Percentiles rank a stretch among this genome's conserved stretches.
phyloP scores from a whole-genome alignment of 2,113 vertebrate genomes.

The Cepphus grylle region DNA sequence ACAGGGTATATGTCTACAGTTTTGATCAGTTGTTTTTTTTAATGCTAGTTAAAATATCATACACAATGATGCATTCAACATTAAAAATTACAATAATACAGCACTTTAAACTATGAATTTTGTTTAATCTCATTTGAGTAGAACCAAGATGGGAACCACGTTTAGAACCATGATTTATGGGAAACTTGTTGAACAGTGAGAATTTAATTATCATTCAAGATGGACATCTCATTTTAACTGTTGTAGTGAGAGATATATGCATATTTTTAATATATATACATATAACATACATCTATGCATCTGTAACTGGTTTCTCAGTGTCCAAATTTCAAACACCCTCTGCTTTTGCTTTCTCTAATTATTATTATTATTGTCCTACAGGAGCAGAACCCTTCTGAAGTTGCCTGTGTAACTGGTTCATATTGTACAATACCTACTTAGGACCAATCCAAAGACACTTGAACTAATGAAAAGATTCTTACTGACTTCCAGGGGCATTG shows the following conservation, averaged over 20 bases:
- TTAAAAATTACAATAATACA: neutral
- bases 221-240: neutral
- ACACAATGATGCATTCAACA: neutral
- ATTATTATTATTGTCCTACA: neutral
- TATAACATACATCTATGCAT: neutral
- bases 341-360: neutral
- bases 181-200: neutral
- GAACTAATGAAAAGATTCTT: neutral
- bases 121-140: neutral
- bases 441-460: neutral
- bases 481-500: neutral
- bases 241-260: neutral
- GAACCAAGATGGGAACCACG: neutral
- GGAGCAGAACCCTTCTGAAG: neutral
- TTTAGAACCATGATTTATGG: neutral
- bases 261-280: neutral
- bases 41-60: neutral
- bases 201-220: neutral
- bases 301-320: neutral
- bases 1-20: neutral
- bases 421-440: neutral
- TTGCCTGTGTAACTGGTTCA: neutral
- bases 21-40: neutral
- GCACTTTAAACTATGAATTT: neutral
- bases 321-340: neutral